A percentile compares a stretch with the other conserved stretches of the same genome.
These are phyloP conservation scores for Aquatica leii DNA, from an alignment of 2,888 invertebrate genomes.

Conservation along the genomic window DNA sequence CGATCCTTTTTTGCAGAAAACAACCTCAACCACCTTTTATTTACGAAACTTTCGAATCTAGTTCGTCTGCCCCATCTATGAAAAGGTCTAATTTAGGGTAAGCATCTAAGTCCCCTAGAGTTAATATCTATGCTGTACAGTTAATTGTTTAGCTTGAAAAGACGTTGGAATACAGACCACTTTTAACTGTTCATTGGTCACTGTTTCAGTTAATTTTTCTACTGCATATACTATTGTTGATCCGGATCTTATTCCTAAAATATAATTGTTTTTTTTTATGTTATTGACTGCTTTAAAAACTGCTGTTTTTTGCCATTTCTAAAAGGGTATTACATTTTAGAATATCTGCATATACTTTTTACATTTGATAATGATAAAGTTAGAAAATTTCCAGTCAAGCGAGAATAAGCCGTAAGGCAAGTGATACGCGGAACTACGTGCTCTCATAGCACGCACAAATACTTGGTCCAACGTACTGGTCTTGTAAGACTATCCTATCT, in stretches of 20 bases:
- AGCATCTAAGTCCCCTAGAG: slow-evolving; percentile 84
- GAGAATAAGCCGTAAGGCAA: no score
- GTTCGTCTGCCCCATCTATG: slow-evolving; percentile 98
- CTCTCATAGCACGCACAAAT: no score
- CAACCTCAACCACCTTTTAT: slow-evolving; percentile 99
- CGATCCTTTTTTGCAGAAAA: slow-evolving; percentile 95
- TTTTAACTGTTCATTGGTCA: slow-evolving; percentile 76
- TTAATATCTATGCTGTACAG: slow-evolving; percentile 80
- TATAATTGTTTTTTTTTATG: slow-evolving; percentile 75
- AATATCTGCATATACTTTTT: background rate
- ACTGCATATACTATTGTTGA: slow-evolving; percentile 94
- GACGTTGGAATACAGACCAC: slow-evolving; percentile 92
- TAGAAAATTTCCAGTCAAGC: background rate
- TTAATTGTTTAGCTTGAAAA: slow-evolving; percentile 92
- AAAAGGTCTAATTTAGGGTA: slow-evolving; percentile 85
- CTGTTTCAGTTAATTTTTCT: slow-evolving; percentile 81
- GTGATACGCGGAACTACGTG: no score
- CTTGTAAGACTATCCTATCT: no score
- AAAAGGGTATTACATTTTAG: slow-evolving; percentile 51
- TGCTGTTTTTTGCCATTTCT: slow-evolving; percentile 77
- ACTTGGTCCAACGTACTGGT: no score
- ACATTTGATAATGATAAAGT: background rate
- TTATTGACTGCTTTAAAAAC: slow-evolving; percentile 83
- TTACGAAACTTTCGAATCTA: slow-evolving; percentile 82
- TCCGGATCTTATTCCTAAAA: slow-evolving; percentile 94